Evolutionary conservation across 2,797 vertebrate species (phyloP).

Genomic region (Eutrigla gurnardus): DNA sequence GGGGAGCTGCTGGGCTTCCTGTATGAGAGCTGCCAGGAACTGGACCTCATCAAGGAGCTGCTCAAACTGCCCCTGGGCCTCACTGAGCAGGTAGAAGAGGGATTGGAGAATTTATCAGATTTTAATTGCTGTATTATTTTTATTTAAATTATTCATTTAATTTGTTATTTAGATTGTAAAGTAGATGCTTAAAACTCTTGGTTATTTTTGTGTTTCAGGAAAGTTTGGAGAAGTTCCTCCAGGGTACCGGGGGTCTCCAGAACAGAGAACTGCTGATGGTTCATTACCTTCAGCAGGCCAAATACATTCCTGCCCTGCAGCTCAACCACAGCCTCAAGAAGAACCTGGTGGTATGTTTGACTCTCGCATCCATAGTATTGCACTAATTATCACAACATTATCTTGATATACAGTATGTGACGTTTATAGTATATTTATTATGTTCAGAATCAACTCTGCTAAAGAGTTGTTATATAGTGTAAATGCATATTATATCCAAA

Average conservation of each 20-base stretch:
- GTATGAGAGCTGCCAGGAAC: constrained; percentile 92
- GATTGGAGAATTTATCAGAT: not conserved
- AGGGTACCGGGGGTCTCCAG: constrained; percentile 86
- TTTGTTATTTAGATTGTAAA: not conserved
- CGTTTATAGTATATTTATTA: not conserved
- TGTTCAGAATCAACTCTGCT: not conserved
- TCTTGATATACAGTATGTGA: no score
- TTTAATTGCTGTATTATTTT: not conserved
- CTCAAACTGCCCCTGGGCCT: constrained; percentile 91
- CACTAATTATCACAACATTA: not conserved
- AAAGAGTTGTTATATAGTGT: not conserved
- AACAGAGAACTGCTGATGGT: constrained; percentile 93
- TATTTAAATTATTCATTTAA: not conserved
- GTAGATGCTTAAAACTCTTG: not conserved
- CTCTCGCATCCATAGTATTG: not conserved
- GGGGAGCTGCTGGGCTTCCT: constrained; percentile 89
- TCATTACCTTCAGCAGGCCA: constrained; percentile 93
- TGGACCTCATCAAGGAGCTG: constrained; percentile 92
- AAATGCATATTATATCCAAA: not conserved
- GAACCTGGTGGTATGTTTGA: constrained; percentile 84
- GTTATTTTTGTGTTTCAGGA: constrained; percentile 82
- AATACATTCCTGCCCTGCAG: constrained; percentile 92
- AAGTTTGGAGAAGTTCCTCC: constrained; percentile 92
- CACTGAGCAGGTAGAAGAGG: constrained; percentile 87
- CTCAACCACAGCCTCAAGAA: constrained; percentile 92